phyloP scores from a whole-genome alignment of 2,113 vertebrate genomes.

The Abramis brama region DNA sequence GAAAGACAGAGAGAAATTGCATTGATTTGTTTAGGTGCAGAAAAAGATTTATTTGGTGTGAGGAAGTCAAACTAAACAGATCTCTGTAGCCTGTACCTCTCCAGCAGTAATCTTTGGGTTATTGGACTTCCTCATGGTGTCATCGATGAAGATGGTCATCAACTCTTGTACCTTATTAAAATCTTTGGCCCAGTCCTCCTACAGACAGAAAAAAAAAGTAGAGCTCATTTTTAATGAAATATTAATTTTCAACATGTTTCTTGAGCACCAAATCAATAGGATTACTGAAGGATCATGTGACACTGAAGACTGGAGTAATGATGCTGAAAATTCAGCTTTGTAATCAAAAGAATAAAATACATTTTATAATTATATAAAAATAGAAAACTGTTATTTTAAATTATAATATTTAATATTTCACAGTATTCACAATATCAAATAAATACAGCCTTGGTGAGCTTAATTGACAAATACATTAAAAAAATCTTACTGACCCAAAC shows the following conservation, averaged over 20 bases:
- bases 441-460: background rate
- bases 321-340: no score
- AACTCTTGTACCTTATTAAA: constrained; percentile 87
- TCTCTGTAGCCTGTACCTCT: constrained; percentile 77
- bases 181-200: constrained; percentile 91
- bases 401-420: background rate
- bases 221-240: background rate
- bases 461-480: background rate
- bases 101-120: constrained; percentile 90
- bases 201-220: constrained; percentile 8
- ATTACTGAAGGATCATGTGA: no score
- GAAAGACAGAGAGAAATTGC: constrained; percentile 39
- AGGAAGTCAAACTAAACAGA: background rate
- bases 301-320: no score
- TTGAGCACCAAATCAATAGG: background rate
- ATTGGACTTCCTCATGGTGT: constrained; percentile 94
- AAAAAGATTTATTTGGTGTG: background rate
- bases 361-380: background rate
- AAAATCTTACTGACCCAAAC: background rate
- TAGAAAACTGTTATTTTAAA: background rate
- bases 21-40: background rate
- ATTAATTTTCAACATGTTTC: background rate
- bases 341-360: background rate
- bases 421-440: background rate
- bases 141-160: constrained; percentile 95